Evolutionary conservation across 2,113 vertebrate genomes (phyloP).

Genomic region (Datnioides undecimradiatus): DNA sequence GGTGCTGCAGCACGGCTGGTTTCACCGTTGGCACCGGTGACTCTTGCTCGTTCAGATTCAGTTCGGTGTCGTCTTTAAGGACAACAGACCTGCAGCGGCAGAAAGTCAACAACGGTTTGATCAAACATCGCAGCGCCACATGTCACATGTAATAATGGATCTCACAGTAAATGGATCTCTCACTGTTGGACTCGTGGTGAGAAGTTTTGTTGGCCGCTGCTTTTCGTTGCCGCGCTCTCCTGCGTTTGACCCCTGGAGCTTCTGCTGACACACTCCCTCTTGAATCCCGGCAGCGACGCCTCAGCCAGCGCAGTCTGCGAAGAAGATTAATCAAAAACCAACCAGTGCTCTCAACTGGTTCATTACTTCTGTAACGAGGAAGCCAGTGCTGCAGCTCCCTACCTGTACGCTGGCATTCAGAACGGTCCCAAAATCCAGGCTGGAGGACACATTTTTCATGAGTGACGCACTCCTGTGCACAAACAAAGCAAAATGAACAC

Average conservation of each 20-base stretch:
- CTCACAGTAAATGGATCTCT: constrained; percentile 68
- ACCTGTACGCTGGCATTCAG: constrained; percentile 92
- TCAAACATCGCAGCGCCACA: neutral
- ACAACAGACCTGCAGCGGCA: constrained; percentile 86
- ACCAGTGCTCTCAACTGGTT: neutral
- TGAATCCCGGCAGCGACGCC: constrained; percentile 4
- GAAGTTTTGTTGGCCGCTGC: constrained; percentile 85
- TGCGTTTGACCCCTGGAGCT: constrained; percentile 10
- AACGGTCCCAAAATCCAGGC: constrained; percentile 87
- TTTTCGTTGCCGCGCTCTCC: constrained; percentile 84
- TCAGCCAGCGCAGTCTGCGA: constrained; percentile 51
- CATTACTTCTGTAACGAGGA: neutral
- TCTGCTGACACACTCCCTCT: constrained; percentile 23
- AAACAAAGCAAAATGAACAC: constrained; percentile 47
- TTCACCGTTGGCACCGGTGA: constrained; percentile 87
- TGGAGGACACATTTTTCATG: constrained; percentile 91
- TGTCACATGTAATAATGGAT: neutral
- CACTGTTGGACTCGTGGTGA: constrained; percentile 88
- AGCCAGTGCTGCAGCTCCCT: constrained; percentile 27
- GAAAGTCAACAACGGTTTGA: neutral
- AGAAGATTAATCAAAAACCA: constrained; percentile 3
- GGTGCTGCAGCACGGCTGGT: constrained; percentile 86
- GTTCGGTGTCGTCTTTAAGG: constrained; percentile 86
- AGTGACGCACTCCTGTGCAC: constrained; percentile 89
- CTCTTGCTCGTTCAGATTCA: constrained; percentile 88